These are phyloP conservation scores for Numenius phaeopus DNA, from an alignment of 2,797 vertebrate species.

Conservation along the genomic window DNA sequence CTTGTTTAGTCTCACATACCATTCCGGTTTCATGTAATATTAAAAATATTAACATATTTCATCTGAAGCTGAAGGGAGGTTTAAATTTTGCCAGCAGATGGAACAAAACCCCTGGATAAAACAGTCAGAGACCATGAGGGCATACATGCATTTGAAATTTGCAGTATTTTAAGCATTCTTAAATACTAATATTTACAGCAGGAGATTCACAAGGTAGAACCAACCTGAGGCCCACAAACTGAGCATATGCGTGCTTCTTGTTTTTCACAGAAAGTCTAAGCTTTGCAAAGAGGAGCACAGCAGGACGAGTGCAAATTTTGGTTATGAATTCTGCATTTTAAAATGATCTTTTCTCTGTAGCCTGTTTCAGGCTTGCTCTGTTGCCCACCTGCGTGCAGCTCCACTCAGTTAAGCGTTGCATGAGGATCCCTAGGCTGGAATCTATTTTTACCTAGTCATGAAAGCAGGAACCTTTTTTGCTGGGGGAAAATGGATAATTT, in stretches of 20 bases:
- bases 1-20: not conserved
- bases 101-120: not conserved
- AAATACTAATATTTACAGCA: not conserved
- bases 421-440: not conserved
- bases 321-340: not conserved
- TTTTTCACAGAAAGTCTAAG: not conserved
- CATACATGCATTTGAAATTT: not conserved
- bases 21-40: not conserved
- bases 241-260: not conserved
- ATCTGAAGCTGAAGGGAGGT: not conserved
- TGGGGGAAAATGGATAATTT: not conserved
- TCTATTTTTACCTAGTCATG: not conserved
- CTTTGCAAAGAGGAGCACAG: not conserved
- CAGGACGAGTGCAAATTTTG: not conserved
- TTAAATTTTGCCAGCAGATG: not conserved
- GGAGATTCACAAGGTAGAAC: not conserved
- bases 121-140: not conserved
- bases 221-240: rapidly evolving
- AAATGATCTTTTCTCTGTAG: not conserved
- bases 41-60: not conserved
- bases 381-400: not conserved
- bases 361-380: not conserved
- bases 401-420: not conserved
- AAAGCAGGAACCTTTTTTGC: not conserved
- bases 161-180: not conserved